These are phyloP conservation scores for Bucco capensis DNA, from an alignment of 2,113 vertebrate genomes.

Conservation along the genomic window DNA sequence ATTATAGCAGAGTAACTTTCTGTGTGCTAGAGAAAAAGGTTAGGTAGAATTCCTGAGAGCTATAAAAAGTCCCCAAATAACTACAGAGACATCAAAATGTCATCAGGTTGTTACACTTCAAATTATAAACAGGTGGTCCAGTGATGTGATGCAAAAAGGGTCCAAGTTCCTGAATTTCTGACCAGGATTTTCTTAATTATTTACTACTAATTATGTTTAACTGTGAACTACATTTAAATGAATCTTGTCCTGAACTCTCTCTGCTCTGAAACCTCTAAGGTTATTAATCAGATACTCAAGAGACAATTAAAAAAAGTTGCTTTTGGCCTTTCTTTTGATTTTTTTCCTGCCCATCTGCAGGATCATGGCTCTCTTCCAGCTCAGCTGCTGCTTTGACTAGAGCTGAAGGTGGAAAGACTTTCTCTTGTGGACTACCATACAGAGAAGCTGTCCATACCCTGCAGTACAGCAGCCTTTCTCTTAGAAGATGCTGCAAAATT, in stretches of 20 bases:
- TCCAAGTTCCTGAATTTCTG: neutral
- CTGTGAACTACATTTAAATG: neutral
- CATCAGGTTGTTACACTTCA: slow-evolving; percentile 5
- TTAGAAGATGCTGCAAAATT: neutral
- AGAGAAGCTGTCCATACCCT: neutral
- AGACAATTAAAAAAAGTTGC: neutral
- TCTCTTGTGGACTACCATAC: neutral
- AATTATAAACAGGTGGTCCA: slow-evolving; percentile 19
- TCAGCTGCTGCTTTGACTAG: neutral
- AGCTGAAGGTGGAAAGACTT: neutral
- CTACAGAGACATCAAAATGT: slow-evolving; percentile 43
- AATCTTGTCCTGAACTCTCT: neutral
- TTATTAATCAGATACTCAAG: neutral
- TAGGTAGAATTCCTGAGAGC: neutral
- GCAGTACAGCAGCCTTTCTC: neutral
- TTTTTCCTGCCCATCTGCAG: neutral
- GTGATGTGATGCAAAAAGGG: neutral
- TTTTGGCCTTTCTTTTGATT: neutral
- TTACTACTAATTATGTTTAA: neutral
- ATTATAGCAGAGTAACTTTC: neutral
- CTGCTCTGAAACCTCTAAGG: neutral
- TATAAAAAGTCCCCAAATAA: slow-evolving; percentile 32
- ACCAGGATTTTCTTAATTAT: neutral
- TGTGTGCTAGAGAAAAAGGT: neutral
- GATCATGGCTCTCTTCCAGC: neutral